Evolutionary conservation across 2,113 vertebrate species (phyloP), one percentile per base, ranked within the genome.

Genomic region (Lagopus leucura): DNA sequence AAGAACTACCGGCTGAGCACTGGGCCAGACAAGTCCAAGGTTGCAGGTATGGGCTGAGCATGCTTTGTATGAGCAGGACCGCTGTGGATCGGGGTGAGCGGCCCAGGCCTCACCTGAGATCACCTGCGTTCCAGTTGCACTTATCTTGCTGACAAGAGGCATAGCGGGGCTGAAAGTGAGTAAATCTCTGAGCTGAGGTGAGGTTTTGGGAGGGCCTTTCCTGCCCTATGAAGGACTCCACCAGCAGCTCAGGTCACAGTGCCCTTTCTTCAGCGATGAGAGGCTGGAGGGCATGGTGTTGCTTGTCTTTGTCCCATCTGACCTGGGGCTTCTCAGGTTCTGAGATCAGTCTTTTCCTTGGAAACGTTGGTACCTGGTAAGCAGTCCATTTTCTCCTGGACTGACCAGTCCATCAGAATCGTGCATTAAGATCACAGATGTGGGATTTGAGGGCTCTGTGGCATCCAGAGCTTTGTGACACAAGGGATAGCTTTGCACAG

Each of bases 1-100:
- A 98, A 98, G 50, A 99, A 98, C 97, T 99, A 99, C 95, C 97
- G 98, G 86, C 97, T 99, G 97, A 98, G 98, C 54, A 98, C 98
- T 4, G 99, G 99, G 86, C 96, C 97, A 8, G 98, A 99, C 92
- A 99, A 99, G 91, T 96, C 98, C 92, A 98, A 95, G 96, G 90
- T 95, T 89, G 98, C 99, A 98, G 99, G 99, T 99, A 97, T 61
- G 97, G 50, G 20, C 22, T 69, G 34, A 55, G 30, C 1, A 2
- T 50, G 42, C 30, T 2, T 0, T 58, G 57, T 80, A 70, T 17
- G 52, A 82, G 57, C 66, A 81, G 71, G 72, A 87, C n/a, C 7
- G 5, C 11, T 69, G 50, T 71, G 75, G 27, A 42, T 15, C 1
- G 0, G n/a, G 21, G 30, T n/a, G 32, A 77, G 27, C 2, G 1